Evolutionary conservation across 2,797 vertebrate genomes (phyloP).

Genomic region (Melanotaenia boesemani): DNA sequence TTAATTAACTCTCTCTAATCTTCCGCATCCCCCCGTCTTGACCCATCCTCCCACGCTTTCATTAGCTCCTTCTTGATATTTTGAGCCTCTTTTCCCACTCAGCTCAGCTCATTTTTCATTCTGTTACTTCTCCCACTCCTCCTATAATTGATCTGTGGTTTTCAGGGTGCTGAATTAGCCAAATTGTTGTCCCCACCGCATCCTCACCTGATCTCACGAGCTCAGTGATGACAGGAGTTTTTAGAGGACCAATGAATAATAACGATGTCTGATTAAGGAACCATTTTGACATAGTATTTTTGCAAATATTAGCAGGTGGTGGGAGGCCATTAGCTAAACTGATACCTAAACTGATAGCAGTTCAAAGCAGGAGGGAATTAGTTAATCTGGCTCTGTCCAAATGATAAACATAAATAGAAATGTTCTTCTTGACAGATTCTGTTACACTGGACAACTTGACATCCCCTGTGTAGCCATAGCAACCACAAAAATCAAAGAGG

Average conservation of each 20-base stretch:
- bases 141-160: conserved; percentile 5
- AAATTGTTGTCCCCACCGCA: not conserved
- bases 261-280: conserved; percentile 1
- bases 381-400: conserved; percentile 1
- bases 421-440: conserved; percentile 12
- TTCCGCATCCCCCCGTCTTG: conserved; percentile 44
- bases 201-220: conserved; percentile 7
- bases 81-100: conserved; percentile 29
- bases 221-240: conserved; percentile 6
- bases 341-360: conserved; percentile 19
- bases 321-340: not conserved
- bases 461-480: not conserved
- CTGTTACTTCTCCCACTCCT: conserved; percentile 11
- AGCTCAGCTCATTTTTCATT: conserved; percentile 44
- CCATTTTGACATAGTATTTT: not conserved
- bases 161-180: not conserved
- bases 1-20: conserved; percentile 70
- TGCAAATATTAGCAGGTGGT: not conserved
- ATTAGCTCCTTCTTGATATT: conserved; percentile 48
- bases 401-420: not conserved
- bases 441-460: not conserved
- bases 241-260: conserved; percentile 1
- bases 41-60: conserved; percentile 53
- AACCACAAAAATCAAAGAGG: conserved; percentile 11
- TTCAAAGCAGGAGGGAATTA: not conserved